Base-by-base conservation (phyloP, 2,113 vertebrate genomes). In the Raja brachyura region DNA sequence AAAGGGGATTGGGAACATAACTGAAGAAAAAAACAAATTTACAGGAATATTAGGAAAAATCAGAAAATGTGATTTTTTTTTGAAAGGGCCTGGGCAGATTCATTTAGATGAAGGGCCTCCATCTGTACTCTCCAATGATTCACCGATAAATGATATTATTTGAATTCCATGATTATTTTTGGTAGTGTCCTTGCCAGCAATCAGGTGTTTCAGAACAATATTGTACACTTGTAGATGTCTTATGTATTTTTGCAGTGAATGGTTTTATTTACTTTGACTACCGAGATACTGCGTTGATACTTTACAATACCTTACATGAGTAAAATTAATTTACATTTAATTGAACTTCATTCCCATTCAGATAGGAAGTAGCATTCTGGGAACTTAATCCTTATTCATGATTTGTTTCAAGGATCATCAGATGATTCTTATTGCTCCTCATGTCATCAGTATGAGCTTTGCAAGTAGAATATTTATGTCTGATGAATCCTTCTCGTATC, bases 401-500 rank as follows among this genome's bases (percentile, higher is more conserved):
- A 56, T 86, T 56, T 61, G 22, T 56, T 5, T 85, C 2, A 88
- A 88, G 28, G 61, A 88, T 31, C 28, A 66, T 88, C 83, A 88
- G n/a, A 88, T 66, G 59, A 88, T 31, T 31, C n/a, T 59, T 59
- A 59, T 86, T 61, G 13, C 28, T 7, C 90, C 20, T 28, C 59
- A 74, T 92, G 73, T 48, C 39, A 73, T 25, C 39, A 48, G 20
- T 10, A 11, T 66, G 31, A 33, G 31, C 66, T 70, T 90, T 90
- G 68, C 33, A 48, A 92, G 22, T 92, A 28, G 20, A 92, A 92
- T 92, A 92, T 73, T 92, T 48, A 73, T 92, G 90, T 92, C 20
- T 70, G 73, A 92, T 73, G 90, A 73, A 92, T 73, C 90, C 68
- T 74, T 92, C 66, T 92, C 90, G 73, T 10, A 54, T 92, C 90